Base-by-base conservation (phyloP, 2,888 invertebrate genomes). In the Craniophora ligustri region DNA sequence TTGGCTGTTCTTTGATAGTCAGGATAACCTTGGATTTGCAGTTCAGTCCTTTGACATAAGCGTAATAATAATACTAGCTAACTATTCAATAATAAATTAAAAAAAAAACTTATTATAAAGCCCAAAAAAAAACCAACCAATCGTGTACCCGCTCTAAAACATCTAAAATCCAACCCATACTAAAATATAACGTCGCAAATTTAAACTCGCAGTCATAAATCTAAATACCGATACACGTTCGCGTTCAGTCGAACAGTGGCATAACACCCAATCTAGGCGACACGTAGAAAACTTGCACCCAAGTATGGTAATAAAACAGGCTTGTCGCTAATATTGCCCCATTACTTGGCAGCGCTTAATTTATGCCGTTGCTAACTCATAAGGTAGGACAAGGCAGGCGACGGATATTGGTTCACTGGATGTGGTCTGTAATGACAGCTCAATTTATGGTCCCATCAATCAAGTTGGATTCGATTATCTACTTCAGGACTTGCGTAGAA, bases 291-390 rank as follows among this genome's bases (percentile, higher is more conserved):
- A 87, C 82, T 88, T 76, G 70, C 72, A 67, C 75, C 68, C 83
- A 88, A 91, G 88, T 89, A 82, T 81, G 80, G 88, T 86, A 89
- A 91, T 91, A 92, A 91, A 91, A 88, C 86, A 88, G 78, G 74
- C 87, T 88, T 88, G 90, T 89, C 89, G 86, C 86, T 87, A 88
- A 91, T 91, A 92, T 91, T 89, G 88, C 89, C 86, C 87, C 88
- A 89, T 92, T 91, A 90, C 83, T 89, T 82, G 82, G 77, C 80
- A 34, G 75, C 68, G 84, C 84, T 89, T 91, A 92, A 92, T 92
- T 92, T 92, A 92, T 91, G 91, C 88, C 81, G 85, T 80, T 84
- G 89, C 85, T 88, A 89, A 89, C 84, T 90, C 91, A 90, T 90
- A 88, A 88, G 88, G 88, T 87, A 84, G 81, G 84, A 88, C 88